phyloP scores from a whole-genome alignment of 2,888 invertebrate species.

The Nycteola revayana region DNA sequence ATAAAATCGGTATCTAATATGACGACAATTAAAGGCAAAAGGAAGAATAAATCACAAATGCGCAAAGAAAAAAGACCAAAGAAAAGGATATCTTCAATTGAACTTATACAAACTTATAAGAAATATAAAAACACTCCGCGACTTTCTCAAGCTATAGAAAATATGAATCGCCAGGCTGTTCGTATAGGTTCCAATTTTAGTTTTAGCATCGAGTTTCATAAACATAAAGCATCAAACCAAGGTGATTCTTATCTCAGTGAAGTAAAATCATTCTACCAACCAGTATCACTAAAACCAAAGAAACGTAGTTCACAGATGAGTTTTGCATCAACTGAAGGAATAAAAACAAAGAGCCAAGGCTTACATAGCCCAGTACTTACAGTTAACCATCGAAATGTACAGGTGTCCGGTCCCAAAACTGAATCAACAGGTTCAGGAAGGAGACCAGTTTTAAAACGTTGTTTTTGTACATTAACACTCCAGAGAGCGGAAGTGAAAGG shows the following conservation, averaged over 20 bases:
- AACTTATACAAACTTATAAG: no score
- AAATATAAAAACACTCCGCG: background rate
- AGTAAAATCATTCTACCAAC: background rate
- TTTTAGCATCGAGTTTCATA: constrained; percentile 42
- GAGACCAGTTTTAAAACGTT: constrained; percentile 29
- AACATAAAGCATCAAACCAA: constrained; percentile 19
- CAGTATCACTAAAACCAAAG: background rate
- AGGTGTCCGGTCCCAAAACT: constrained; percentile 9
- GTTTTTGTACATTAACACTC: constrained; percentile 37
- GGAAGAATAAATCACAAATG: no score
- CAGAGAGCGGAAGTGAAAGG: constrained; percentile 19
- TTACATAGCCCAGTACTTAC: background rate
- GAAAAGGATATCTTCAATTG: no score
- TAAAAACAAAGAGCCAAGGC: constrained; percentile 1
- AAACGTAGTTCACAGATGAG: constrained; percentile 1
- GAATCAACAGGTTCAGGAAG: constrained; percentile 22
- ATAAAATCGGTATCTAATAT: no score
- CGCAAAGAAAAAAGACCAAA: no score
- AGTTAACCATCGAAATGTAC: constrained; percentile 7
- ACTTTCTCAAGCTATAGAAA: background rate
- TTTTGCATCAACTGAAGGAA: background rate
- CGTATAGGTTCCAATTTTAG: constrained; percentile 37
- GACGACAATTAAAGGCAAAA: no score
- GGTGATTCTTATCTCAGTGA: background rate
- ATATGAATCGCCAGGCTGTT: background rate